Percentiles rank a stretch among this genome's conserved stretches.
phyloP scores from a whole-genome alignment of 2,113 vertebrate species.

The Hippocampus guttulatus region DNA sequence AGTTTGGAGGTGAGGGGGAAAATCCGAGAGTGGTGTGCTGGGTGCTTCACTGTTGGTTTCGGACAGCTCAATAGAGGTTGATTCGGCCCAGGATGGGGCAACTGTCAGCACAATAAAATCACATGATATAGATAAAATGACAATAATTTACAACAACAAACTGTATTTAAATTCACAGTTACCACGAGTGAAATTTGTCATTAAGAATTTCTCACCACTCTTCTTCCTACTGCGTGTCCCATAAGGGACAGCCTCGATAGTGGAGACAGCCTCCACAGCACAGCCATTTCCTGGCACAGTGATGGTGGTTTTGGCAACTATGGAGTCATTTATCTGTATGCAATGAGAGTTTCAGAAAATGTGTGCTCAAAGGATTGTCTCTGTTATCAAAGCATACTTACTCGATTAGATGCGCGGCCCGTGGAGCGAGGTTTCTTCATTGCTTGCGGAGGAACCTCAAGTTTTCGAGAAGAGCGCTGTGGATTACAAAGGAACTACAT shows the following conservation, averaged over 20 bases:
- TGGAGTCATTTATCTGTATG: constrained; percentile 83
- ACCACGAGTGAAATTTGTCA: background rate
- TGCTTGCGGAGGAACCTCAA: constrained; percentile 77
- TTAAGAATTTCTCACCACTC: constrained; percentile 66
- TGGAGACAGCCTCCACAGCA: constrained; percentile 84
- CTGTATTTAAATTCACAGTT: background rate
- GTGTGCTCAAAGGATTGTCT: background rate
- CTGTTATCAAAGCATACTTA: constrained; percentile 53
- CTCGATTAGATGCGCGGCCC: constrained; percentile 76
- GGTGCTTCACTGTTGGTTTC: constrained; percentile 64
- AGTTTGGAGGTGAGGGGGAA: constrained; percentile 43
- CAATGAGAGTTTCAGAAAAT: background rate
- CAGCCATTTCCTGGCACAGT: constrained; percentile 83
- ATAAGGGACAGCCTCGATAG: constrained; percentile 82
- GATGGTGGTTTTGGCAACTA: constrained; percentile 87
- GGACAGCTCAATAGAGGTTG: constrained; percentile 71
- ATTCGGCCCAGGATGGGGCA: constrained; percentile 48
- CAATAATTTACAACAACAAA: background rate
- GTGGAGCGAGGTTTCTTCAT: constrained; percentile 82
- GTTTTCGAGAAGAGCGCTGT: constrained; percentile 84
- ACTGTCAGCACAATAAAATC: constrained; percentile 12
- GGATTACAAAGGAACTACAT: constrained; percentile 6
- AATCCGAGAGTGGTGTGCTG: constrained; percentile 47
- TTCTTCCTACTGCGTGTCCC: constrained; percentile 71
- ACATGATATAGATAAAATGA: too few relatives aligned